Percentiles rank a stretch among this genome's conserved stretches.
These are phyloP conservation scores for Gymnoscopelus microlampas DNA, from an alignment of 2,797 vertebrate genomes.

Conservation along the genomic window DNA sequence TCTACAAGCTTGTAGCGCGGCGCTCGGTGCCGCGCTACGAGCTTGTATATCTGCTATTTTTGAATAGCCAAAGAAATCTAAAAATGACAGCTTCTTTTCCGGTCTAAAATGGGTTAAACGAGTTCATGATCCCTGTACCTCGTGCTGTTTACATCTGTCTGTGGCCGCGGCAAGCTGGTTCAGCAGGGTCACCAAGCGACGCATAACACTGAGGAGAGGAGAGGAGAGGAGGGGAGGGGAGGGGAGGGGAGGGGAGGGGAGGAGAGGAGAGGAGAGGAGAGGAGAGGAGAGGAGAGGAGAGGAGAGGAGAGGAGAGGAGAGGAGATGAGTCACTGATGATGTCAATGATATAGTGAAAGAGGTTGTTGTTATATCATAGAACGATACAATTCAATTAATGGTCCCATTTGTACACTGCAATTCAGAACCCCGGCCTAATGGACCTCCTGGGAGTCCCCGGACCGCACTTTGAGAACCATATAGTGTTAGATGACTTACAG, in stretches of 20 bases:
- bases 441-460: constrained; percentile 1
- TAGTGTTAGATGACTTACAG: constrained; percentile 83
- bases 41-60: background rate
- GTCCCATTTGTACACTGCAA: background rate
- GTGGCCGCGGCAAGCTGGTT: constrained; percentile 85
- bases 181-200: constrained; percentile 88
- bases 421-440: background rate
- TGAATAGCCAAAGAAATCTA: background rate
- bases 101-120: no score
- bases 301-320: background rate
- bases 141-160: constrained; percentile 27
- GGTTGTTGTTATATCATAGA: background rate
- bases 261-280: constrained; percentile 2
- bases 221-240: constrained; percentile 9
- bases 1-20: no score
- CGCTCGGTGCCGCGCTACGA: no score
- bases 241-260: background rate
- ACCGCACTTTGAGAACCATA: background rate
- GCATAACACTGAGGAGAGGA: constrained; percentile 75
- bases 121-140: background rate
- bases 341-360: background rate
- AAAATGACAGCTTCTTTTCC: background rate
- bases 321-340: background rate
- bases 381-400: background rate
- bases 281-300: constrained; percentile 13